A percentile compares a stretch with the other conserved stretches of the same genome.
Evolutionary conservation across 2,797 vertebrate species (phyloP).

Genomic region (Esox lucius): DNA sequence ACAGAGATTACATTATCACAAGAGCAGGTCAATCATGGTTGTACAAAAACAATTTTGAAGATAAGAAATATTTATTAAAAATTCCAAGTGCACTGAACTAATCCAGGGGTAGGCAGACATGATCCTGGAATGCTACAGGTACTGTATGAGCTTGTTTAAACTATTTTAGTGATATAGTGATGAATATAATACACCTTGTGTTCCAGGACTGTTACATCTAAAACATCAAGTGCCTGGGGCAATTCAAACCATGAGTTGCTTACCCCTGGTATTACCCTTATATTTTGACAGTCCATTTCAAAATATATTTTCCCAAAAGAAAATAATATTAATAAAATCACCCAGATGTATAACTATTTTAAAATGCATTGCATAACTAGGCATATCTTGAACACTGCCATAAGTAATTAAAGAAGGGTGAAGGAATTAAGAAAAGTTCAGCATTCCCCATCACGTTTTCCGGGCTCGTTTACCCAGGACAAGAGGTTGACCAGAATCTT

Average conservation of each 20-base stretch:
- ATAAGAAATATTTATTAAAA: not conserved
- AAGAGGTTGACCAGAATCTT: not conserved
- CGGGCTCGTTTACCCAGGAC: conserved; percentile 46
- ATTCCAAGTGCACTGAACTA: too few species aligned
- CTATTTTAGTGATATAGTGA: too few species aligned
- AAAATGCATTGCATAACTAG: not conserved
- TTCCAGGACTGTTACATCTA: too few species aligned
- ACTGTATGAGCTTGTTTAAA: too few species aligned
- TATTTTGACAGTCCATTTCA: not conserved
- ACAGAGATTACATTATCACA: not conserved
- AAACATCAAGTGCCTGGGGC: too few species aligned
- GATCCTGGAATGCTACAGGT: too few species aligned
- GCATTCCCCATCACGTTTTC: conserved; percentile 33
- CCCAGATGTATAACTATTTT: not conserved
- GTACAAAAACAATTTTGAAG: too few species aligned
- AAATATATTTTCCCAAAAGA: not conserved
- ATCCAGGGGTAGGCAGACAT: too few species aligned
- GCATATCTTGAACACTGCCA: not conserved
- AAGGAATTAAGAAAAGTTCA: not conserved
- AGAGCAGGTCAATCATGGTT: not conserved
- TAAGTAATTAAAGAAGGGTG: not conserved
- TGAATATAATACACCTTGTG: too few species aligned
- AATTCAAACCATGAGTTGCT: too few species aligned
- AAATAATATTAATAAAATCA: not conserved
- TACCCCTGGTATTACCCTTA: too few species aligned